Evolutionary conservation across 2,888 invertebrate genomes (phyloP), one percentile per base, ranked within the genome.

Genomic region (Hyposoter didymator): DNA sequence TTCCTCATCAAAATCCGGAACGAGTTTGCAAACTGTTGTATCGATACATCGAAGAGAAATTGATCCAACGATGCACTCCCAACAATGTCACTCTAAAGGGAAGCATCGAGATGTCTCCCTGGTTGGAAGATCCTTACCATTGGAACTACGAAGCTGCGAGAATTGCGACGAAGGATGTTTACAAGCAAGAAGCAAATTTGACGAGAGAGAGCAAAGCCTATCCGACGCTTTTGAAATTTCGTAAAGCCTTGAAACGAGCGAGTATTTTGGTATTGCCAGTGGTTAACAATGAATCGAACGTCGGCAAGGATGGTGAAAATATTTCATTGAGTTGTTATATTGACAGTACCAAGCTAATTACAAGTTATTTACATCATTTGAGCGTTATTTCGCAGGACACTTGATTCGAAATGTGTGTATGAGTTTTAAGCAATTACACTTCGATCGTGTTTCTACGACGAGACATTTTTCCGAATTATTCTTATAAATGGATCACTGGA

Each of bases 321-420:
- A 94, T 95, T 76, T 90, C 93, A 0, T 76, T 90, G 49, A 92
- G 92, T 67, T 94, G 94, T 88, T 94, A 92, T 85, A 93, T 92
- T 81, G 94, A 95, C 89, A 94, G 94, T 8, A 94, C 94, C 14
- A 95, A 95, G 89, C 87, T 94, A n/a, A 84, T 94, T 28, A 94
- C 92, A 1, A 94, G 94, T 74, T 94, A 94, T 89, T 90, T 95
- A 76, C 92, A 94, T 85, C 94, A 94, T 45, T 73, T 90, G 79
- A 78, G 62, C 35, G 62, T 86, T 78, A 39, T 62, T 62, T 74
- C 83, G 45, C 78, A 32, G 12, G 81, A 84, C 81, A 66, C 19
- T 74, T 84, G 66, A 76, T 64, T 32, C 69, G 85, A 39, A 28
- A 28, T 1, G 35, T 35, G 74, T 89, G n/a, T 39, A 47, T 10